These are phyloP conservation scores for Myotis davidii DNA, from an alignment of 2,113 vertebrate genomes.

Conservation along the genomic window DNA sequence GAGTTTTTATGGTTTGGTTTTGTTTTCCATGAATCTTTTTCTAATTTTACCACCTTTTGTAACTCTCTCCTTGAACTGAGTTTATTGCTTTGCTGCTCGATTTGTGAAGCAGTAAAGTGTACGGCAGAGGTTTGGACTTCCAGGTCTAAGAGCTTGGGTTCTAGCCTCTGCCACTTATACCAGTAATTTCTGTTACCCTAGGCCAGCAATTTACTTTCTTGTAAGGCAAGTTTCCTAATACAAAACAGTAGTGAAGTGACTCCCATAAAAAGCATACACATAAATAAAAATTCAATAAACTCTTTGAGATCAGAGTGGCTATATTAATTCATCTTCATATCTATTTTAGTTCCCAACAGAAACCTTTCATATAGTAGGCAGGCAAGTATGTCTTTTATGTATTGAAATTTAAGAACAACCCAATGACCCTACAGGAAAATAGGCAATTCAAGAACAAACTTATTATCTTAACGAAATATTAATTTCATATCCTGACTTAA, in stretches of 20 bases:
- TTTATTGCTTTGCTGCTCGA: conserved; percentile 5
- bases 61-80: not conserved
- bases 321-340: not conserved
- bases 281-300: not conserved
- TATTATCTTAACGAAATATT: not conserved
- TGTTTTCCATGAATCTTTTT: not conserved
- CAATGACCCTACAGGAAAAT: conserved; percentile 4
- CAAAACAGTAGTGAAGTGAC: not conserved
- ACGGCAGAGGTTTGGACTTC: not conserved
- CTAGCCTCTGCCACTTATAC: not conserved
- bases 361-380: not conserved
- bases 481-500: conserved; percentile 37
- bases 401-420: conserved; percentile 10
- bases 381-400: not conserved
- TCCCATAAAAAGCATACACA: not conserved
- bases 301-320: not conserved
- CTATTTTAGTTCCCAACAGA: not conserved
- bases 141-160: not conserved
- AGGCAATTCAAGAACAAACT: conserved; percentile 16
- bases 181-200: not conserved
- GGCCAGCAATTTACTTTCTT: not conserved
- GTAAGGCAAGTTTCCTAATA: not conserved
- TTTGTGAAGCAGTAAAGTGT: not conserved
- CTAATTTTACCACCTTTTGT: not conserved
- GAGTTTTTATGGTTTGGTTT: not conserved